Evolutionary conservation across 2,113 vertebrate species (phyloP).

Genomic region (Stegostoma tigrinum): DNA sequence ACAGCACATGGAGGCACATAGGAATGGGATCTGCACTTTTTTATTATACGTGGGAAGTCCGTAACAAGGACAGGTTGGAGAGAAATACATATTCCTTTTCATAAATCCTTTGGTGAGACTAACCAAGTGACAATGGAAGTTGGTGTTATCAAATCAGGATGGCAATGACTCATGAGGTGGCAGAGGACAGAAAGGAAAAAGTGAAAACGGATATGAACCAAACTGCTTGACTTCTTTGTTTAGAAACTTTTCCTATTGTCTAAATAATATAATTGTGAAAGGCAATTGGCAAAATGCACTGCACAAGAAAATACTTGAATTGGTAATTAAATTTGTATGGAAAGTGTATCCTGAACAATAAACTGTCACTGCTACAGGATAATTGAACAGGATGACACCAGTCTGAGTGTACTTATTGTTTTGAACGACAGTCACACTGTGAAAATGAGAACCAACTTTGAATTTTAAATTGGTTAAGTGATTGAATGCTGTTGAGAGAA

Average conservation of each 20-base stretch:
- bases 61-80: no score
- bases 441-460: neutral
- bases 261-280: neutral
- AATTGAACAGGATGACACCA: neutral
- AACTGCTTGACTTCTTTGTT: neutral
- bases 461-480: neutral
- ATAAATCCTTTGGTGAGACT: neutral
- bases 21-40: no score
- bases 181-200: neutral
- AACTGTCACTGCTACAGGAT: neutral
- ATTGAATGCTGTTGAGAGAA: neutral
- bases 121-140: neutral
- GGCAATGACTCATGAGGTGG: neutral
- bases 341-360: neutral
- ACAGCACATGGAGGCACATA: no score
- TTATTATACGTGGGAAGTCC: no score
- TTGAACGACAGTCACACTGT: neutral
- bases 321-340: neutral
- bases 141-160: neutral
- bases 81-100: no score
- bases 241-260: neutral
- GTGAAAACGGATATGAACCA: neutral
- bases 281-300: neutral
- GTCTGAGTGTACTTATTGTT: neutral
- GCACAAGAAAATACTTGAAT: neutral